Base-by-base conservation (phyloP, 2,113 vertebrate genomes). In the Ctenodactylus gundi region DNA sequence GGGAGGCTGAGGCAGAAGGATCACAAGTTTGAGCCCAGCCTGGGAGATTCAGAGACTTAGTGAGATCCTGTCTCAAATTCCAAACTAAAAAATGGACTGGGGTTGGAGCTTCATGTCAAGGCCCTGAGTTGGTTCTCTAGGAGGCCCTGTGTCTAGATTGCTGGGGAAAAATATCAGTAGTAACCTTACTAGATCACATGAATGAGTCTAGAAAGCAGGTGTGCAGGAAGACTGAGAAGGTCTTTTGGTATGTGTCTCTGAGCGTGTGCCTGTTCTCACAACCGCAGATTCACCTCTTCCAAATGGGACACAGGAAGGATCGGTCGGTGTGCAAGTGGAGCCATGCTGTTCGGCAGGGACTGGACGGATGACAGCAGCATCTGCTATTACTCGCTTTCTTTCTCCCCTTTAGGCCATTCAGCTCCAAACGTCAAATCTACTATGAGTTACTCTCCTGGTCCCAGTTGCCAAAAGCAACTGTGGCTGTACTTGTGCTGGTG, bases 231-330 rank as follows among this genome's bases (percentile, higher is more conserved):
- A n/a, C n/a, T n/a, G n/a, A n/a, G n/a, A n/a, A n/a, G n/a, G n/a
- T n/a, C n/a, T n/a, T n/a, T 88, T 64, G 34, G 8, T 1, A 4
- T 34, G 0, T 1, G 6, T 29, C 57, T 29, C 60, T 44, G 60
- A 27, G 39, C 65, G 53, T 12, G 12, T 41, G 31, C 3, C 12
- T 83, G 57, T 67, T 9, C 49, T 68, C 12, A 11, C 57, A 77
- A 27, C 9, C 62, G 53, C 41, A 39, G 53, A 14, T 9, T 55
- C 2, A 2, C 51, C 20, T 73, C 36, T 87, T 62, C 27, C 27
- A 75, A n/a, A n/a, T 58, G 49, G 10, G 23, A 85, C 15, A 67
- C 39, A 67, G 15, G 11, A 36, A 53, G 41, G 39, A 57, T 34
- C 23, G 21, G 13, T 46, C 11, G 36, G 17, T 41, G 31, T 44